Evolutionary conservation across 2,888 invertebrate genomes (phyloP).

Genomic region (Metellina segmentata): DNA sequence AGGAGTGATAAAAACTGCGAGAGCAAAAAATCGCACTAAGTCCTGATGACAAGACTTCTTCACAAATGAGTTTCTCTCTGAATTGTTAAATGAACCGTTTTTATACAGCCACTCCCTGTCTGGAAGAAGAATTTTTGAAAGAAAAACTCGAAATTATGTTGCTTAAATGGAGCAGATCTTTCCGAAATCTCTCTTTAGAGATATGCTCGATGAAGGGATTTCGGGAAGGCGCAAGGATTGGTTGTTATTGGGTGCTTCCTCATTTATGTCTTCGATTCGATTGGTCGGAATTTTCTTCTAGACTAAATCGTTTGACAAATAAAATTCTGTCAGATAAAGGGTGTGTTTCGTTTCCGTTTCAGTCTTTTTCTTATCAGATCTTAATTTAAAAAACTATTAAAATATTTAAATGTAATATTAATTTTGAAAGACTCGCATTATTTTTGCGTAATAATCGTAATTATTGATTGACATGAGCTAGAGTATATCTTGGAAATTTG

Average conservation of each 20-base stretch:
- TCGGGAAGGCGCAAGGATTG: neutral
- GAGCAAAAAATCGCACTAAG: constrained; percentile 17
- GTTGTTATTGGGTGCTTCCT: neutral
- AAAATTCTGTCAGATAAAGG: too few relatives aligned
- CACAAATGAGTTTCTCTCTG: neutral
- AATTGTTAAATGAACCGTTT: constrained; percentile 61
- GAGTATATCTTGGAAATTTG: too few relatives aligned
- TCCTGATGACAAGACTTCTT: constrained; percentile 17
- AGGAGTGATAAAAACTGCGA: constrained; percentile 32
- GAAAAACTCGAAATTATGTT: constrained; percentile 2
- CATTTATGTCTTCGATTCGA: neutral
- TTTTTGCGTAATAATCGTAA: too few relatives aligned
- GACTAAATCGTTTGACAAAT: too few relatives aligned
- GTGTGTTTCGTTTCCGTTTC: too few relatives aligned
- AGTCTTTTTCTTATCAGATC: too few relatives aligned
- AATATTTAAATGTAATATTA: too few relatives aligned
- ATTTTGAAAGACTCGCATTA: too few relatives aligned
- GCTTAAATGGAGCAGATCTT: neutral
- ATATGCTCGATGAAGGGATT: neutral
- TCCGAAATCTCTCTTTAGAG: neutral
- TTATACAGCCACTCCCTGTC: constrained; percentile 7
- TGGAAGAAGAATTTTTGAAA: neutral
- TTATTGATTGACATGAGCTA: too few relatives aligned
- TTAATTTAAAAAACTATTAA: too few relatives aligned
- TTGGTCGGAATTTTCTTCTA: too few relatives aligned